Base-by-base conservation (phyloP, 1,140 invertebrate genomes). In the Trichonephila clavipes region DNA sequence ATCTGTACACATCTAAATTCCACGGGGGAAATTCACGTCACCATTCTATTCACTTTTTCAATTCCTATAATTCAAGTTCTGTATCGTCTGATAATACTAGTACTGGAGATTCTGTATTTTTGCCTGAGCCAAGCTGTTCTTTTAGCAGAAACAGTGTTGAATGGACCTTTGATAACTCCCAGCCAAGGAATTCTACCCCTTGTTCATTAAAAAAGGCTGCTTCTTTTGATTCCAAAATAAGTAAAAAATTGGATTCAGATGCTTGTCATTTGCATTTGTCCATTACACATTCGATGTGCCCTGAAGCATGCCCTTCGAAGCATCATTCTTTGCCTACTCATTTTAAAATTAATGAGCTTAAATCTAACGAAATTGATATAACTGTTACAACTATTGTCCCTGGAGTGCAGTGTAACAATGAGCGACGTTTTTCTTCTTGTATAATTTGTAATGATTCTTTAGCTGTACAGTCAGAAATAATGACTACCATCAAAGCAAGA, bases 401-500 rank as follows among this genome's bases (percentile, higher is more conserved):
- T 3, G 51, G 21, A 51, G 14, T 44, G 10, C 58, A 19, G 24
- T 34, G 62, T 58, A 16, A 44, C 85, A 51, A 61, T 19, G 51
- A 85, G 24, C 19, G 28, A 21, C 21, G 44, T 34, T 77, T 61
- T 51, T 85, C 72, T 18, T 85, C 77, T 5, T 85, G 72, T 69
- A 28, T 61, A 21, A 18, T 59, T 61, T 82, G 18, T 82, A 24
- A 24, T 82, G 89, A 85, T 85, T 28, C 69, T 90, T 34, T 44
- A 18, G 12, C 16, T 77, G n/a, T 77, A 21, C 85, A 61, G 58
- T 85, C 90, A 24, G 72, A 92, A 85, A 58, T 92, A 85, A 24
- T 83, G 59, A 92, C 90, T 12, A 92, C 44, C 21, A 19, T 92
- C n/a, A 92, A 92, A 85, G 72, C 90, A 40, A 83, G 90, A 24